Evolutionary conservation across 2,888 invertebrate species (phyloP).

Genomic region (Phorcus lineatus): DNA sequence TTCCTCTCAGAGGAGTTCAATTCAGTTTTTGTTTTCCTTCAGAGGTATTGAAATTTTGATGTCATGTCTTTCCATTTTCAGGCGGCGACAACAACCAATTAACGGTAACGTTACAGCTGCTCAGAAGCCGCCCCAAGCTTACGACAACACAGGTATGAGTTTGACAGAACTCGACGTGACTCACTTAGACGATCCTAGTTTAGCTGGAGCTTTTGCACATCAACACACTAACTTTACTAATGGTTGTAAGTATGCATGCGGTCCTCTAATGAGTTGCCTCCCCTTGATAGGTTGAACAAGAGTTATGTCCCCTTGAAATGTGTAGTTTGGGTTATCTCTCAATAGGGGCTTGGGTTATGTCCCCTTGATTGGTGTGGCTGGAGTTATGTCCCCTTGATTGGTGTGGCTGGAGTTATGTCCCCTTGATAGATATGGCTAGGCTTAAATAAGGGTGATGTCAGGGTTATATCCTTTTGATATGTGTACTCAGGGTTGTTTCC

Average conservation of each 20-base stretch:
- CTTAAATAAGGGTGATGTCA: too few relatives aligned
- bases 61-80: neutral
- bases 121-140: constrained; percentile 45
- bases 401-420: too few relatives aligned
- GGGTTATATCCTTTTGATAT: too few relatives aligned
- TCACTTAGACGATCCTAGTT: constrained; percentile 24
- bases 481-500: too few relatives aligned
- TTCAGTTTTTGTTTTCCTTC: too few relatives aligned
- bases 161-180: constrained; percentile 39
- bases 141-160: constrained; percentile 66
- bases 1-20: too few relatives aligned
- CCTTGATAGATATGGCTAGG: too few relatives aligned
- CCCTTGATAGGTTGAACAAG: neutral
- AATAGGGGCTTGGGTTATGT: too few relatives aligned
- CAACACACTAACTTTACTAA: constrained; percentile 28
- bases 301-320: neutral
- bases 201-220: constrained; percentile 15
- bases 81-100: constrained; percentile 38
- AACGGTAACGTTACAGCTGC: constrained; percentile 45
- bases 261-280: neutral
- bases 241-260: constrained; percentile 32
- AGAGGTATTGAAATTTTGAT: too few relatives aligned
- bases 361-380: too few relatives aligned
- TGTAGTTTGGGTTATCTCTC: too few relatives aligned
- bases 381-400: too few relatives aligned